Evolutionary conservation across 2,797 vertebrate species (phyloP), one percentile per base, ranked within the genome.

Genomic region (Luscinia megarhynchos): DNA sequence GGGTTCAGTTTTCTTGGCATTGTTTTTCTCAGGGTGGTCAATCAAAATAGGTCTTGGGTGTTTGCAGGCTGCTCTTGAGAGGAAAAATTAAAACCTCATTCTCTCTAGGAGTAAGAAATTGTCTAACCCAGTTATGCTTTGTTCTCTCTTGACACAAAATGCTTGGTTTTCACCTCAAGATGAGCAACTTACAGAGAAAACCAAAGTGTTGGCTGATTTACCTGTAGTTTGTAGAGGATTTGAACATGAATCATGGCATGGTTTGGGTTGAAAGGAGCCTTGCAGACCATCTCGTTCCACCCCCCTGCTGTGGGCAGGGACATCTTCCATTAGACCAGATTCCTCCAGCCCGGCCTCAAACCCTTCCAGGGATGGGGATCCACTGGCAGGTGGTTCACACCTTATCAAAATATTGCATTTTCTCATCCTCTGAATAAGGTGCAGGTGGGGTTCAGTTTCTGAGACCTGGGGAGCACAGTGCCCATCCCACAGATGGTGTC

Each of bases 41-140:
- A 0, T 64, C 27, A 11, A 26, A 89, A 7, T n/a, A 20, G 62
- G 29, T 85, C 75, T 82, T n/a, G 66, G 62, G 32, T 0, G 0
- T 88, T 93, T 62, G 29, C 40, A 32, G 66, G 30, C 43, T 81
- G 59, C 26, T 55, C 26, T 84, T 55, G 43, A 66, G 73, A 45
- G 72, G 27, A 38, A 30, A 15, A 48, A 26, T 62, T 2, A 26
- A 83, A 72, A 55, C 58, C 54, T 76, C 22, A 2, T 57, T 64
- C 12, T 51, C 12, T 67, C 5, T 34, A 26, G 46, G 53, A 85
- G 54, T n/a, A 38, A 88, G 63, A 36, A 76, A 45, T 38, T 34
- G 67, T 24, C 36, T 41, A 77, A 66, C 43, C 64, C 48, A 12
- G 18, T 55, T 66, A 32, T 3, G 12, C 69, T 85, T 87, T 76